phyloP scores from a whole-genome alignment of 1,140 invertebrate species.

The Nasonia longicornis region DNA sequence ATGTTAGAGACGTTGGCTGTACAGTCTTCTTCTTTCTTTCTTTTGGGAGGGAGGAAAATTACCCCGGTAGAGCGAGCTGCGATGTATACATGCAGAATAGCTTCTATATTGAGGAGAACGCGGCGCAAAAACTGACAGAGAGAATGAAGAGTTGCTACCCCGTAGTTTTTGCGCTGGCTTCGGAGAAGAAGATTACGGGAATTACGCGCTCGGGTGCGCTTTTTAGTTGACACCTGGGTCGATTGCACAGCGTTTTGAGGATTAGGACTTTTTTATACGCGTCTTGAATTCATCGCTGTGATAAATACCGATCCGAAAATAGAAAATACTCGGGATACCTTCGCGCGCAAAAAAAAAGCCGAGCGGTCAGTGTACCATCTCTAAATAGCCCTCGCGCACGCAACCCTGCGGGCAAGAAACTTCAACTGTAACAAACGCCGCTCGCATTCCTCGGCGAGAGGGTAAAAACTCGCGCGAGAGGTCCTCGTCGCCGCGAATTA shows the following conservation, averaged over 20 bases:
- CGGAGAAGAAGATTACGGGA: background rate
- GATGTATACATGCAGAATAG: background rate
- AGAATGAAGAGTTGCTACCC: background rate
- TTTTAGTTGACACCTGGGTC: background rate
- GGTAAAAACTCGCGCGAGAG: conserved; percentile 9
- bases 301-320: background rate
- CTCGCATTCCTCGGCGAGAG: background rate
- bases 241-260: background rate
- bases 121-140: background rate
- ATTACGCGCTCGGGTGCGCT: background rate
- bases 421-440: background rate
- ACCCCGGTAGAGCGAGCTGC: background rate
- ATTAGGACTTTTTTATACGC: no score
- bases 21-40: background rate
- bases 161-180: background rate
- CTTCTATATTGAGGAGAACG: background rate
- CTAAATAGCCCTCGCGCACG: background rate
- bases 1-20: background rate
- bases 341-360: background rate
- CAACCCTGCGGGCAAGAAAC: background rate
- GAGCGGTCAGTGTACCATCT: background rate
- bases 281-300: no score
- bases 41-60: background rate
- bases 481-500: conserved; percentile 26
- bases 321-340: background rate